Percentiles rank a stretch among this genome's conserved stretches.
Evolutionary conservation across 2,113 vertebrate genomes (phyloP).

Genomic region (Muscicapa adusta): DNA sequence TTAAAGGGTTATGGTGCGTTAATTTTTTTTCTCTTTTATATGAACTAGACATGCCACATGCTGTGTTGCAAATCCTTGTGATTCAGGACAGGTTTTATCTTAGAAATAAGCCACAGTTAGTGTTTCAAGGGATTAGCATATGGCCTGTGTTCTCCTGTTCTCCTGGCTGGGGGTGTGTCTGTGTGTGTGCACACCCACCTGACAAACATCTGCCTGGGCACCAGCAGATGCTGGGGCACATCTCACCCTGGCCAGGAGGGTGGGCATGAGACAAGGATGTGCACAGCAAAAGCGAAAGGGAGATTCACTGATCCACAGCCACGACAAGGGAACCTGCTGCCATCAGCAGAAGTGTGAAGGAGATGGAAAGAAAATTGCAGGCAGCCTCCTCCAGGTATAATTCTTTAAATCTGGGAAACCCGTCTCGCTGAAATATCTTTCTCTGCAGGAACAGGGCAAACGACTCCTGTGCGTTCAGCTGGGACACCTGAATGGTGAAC

Average conservation of each 20-base stretch:
- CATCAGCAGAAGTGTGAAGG: neutral
- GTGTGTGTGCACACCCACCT: rapidly evolving
- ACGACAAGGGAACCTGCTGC: neutral
- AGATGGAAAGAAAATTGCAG: neutral
- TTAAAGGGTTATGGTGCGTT: neutral
- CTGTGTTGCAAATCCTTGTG: neutral
- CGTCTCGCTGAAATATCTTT: slow-evolving; percentile 25
- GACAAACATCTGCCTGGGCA: neutral
- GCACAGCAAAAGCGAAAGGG: neutral
- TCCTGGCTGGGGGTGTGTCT: neutral
- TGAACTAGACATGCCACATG: neutral
- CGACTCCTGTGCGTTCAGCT: neutral
- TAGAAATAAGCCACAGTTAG: neutral
- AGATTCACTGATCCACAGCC: neutral
- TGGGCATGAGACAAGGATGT: rapidly evolving
- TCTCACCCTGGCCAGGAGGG: neutral
- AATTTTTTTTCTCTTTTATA: neutral
- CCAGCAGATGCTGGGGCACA: neutral
- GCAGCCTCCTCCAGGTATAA: slow-evolving; percentile 2
- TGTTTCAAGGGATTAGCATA: neutral
- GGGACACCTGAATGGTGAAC: neutral
- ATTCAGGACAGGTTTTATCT: neutral
- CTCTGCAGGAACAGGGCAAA: neutral
- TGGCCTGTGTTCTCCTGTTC: neutral
- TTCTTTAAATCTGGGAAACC: slow-evolving; percentile 6